These are phyloP conservation scores for Hippasteria phrygiana DNA, from an alignment of 53 echinoderm and acorn worm genomes.

Conservation along the genomic window DNA sequence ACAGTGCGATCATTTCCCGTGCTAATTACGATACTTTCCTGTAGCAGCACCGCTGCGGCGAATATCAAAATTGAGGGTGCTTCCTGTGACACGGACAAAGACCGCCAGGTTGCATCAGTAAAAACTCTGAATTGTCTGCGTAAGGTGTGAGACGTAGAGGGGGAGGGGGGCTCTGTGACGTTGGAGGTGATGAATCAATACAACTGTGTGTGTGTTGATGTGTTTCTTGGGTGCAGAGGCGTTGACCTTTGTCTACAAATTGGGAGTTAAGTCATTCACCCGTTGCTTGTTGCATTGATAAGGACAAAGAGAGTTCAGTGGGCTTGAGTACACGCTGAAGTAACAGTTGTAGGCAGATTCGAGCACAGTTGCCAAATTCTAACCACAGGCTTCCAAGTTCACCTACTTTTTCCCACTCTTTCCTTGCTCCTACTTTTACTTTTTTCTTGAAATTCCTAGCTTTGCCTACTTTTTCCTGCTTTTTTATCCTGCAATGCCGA, in stretches of 20 bases:
- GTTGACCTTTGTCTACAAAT: constrained; percentile 22
- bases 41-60: constrained; percentile 21
- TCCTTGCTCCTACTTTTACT: too few species aligned
- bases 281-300: background rate
- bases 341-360: too few species aligned
- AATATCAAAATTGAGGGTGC: background rate
- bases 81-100: background rate
- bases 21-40: constrained; percentile 49
- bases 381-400: too few species aligned
- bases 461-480: too few species aligned
- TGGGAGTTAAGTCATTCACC: constrained; percentile 45
- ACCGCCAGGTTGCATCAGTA: constrained; percentile 5
- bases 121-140: constrained; percentile 3
- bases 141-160: background rate
- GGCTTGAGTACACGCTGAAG: background rate
- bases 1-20: constrained; percentile 47
- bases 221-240: background rate
- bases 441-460: too few species aligned
- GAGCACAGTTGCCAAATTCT: too few species aligned
- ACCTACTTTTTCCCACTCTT: too few species aligned
- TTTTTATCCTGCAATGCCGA: too few species aligned
- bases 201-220: constrained; percentile 4
- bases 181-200: constrained; percentile 28
- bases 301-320: constrained; percentile 10
- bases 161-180: background rate